Conservation (phyloP, 2,888 invertebrate species). For the Eupithecia subfuscata region DNA sequence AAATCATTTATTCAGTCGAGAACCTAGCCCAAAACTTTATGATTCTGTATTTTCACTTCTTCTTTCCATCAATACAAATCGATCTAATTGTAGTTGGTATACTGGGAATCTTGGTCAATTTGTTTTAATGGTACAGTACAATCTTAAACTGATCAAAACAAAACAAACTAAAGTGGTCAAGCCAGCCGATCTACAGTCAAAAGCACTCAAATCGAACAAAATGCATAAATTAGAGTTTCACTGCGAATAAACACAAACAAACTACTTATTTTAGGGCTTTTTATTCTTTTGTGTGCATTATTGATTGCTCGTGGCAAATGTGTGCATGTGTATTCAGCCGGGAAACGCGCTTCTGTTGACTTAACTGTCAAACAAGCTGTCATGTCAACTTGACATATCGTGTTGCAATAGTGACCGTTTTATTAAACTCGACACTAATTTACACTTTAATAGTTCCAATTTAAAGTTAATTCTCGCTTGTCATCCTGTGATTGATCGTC, state of each 20-base stretch:
- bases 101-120: background rate
- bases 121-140: background rate
- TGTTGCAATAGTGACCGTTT: constrained; percentile 33
- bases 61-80: no score
- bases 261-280: constrained; percentile 33
- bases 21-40: no score
- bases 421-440: constrained; percentile 20
- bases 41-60: no score
- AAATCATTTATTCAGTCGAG: no score
- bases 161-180: constrained; percentile 1
- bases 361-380: constrained; percentile 68
- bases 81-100: no score
- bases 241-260: constrained; percentile 37
- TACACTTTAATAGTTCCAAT: constrained; percentile 26
- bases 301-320: constrained; percentile 42
- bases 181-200: constrained; percentile 17
- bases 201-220: constrained; percentile 32
- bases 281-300: constrained; percentile 30
- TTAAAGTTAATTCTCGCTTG: constrained; percentile 18
- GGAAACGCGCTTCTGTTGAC: constrained; percentile 56
- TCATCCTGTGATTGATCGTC: constrained; percentile 31
- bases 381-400: constrained; percentile 56
- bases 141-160: background rate
- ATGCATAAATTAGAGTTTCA: constrained; percentile 40
- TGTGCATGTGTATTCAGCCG: constrained; percentile 37